Evolutionary conservation across 2,113 vertebrate genomes (phyloP), one percentile per base, ranked within the genome.

Genomic region (Porphyrio hochstetteri): DNA sequence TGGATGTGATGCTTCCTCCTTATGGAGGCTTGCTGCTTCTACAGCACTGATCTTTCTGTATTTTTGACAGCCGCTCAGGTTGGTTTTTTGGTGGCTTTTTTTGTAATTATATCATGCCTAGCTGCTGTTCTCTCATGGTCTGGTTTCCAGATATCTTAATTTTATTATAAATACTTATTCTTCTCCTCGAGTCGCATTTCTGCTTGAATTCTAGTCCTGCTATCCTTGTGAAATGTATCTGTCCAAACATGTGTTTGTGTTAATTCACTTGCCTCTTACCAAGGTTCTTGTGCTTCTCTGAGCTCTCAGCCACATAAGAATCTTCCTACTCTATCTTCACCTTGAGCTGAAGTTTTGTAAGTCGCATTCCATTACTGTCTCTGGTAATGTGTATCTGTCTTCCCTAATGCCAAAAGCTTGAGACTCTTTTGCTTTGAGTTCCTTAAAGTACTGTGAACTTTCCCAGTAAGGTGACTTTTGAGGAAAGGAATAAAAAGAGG

Each of bases 301-400:
- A 53, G 25, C 29, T 71, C 33, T 38, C 29, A 46, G 38, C 23
- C 0, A 0, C 1, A 7, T 20, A 9, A 10, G 9, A 3, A 20
- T 16, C 28, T 68, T 31, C 23, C 57, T 53, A 25, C 44, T 46
- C 44, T 46, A 19, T 46, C 18, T 44, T 69, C 19, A 35, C 67
- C 42, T 77, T 20, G 55, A 7, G 28, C 24, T 76, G 21, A 60
- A 33, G 24, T 52, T 60, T 60, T 16, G 10, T 4, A 35, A 5
- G 6, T 57, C 11, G 35, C 2, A 18, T 53, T 27, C 48, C 5
- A 2, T 59, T 36, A 5, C 35, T 61, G 29, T 46, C 36, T 21
- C 67, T 25, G 9, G 33, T 75, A 20, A 65, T 6, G 7, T 16
- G 28, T 13, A 7, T 61, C 61, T 76, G n/a, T 40, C 29, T 52